phyloP scores from a whole-genome alignment of 2,888 invertebrate genomes.

The Apodemia duryi region DNA sequence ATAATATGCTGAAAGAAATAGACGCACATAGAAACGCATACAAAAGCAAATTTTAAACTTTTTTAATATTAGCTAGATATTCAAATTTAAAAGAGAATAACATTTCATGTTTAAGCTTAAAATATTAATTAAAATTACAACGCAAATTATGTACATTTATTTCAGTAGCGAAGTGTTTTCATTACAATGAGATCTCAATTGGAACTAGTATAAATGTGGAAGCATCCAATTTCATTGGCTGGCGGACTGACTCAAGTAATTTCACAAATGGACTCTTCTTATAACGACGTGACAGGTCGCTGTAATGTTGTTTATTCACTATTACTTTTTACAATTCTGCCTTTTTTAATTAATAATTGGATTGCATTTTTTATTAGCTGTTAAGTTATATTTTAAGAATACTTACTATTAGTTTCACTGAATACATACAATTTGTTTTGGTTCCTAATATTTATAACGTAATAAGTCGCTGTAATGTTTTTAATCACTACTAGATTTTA shows the following conservation, averaged over 20 bases:
- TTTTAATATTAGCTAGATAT: not conserved
- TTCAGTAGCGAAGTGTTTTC: slow-evolving; percentile 18
- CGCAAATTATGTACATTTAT: slow-evolving; percentile 18
- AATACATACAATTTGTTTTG: too few relatives aligned
- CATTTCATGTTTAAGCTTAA: not conserved
- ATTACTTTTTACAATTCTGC: not conserved
- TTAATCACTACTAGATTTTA: too few relatives aligned
- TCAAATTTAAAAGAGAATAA: not conserved
- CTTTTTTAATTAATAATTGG: not conserved
- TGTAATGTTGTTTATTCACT: slow-evolving; percentile 17
- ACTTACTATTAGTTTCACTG: too few relatives aligned
- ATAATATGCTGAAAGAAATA: too few relatives aligned
- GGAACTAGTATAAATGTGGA: slow-evolving; percentile 20
- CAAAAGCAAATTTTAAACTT: too few relatives aligned
- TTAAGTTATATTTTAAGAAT: too few relatives aligned
- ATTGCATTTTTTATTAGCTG: not conserved
- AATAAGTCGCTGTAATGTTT: too few relatives aligned
- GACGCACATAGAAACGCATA: too few relatives aligned
- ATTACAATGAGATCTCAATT: slow-evolving; percentile 20
- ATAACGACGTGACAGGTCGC: slow-evolving; percentile 22
- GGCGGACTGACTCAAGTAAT: slow-evolving; percentile 22
- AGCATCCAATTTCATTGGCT: slow-evolving; percentile 22
- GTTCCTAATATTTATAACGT: too few relatives aligned
- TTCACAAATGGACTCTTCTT: slow-evolving; percentile 23
- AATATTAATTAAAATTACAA: not conserved